A percentile compares a stretch with the other conserved stretches of the same genome.
These are phyloP conservation scores for Sarotherodon lohbergeri DNA, from an alignment of 2,113 vertebrate genomes.

Conservation along the genomic window DNA sequence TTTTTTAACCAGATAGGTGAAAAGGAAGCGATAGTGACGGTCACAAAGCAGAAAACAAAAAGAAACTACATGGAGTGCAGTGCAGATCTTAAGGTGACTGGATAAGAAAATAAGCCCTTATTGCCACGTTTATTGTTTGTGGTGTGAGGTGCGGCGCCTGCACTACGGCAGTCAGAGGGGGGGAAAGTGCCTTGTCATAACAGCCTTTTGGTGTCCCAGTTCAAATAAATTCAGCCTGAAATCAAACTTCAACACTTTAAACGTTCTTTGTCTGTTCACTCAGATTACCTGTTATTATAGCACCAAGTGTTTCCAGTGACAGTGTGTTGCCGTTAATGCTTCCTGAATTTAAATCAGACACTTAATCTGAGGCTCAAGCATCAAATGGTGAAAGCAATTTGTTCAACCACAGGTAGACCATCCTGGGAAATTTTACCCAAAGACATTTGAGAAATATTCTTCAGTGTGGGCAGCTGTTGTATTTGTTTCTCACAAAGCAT, in stretches of 20 bases:
- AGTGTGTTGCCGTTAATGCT: accelerated
- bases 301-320: not conserved
- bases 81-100: not conserved
- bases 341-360: not conserved
- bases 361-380: not conserved
- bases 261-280: not conserved
- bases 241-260: not conserved
- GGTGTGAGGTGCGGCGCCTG: not conserved
- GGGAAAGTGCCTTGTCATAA: slow-evolving; percentile 14
- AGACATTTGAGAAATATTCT: not conserved
- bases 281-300: not conserved
- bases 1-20: not conserved
- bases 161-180: not conserved
- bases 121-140: not conserved
- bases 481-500: not conserved
- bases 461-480: not conserved
- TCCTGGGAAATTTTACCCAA: not conserved
- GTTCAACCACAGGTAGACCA: not conserved
- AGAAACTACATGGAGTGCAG: not conserved
- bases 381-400: not conserved
- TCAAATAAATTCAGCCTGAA: not conserved
- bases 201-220: not conserved
- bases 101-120: not conserved
- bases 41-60: not conserved
- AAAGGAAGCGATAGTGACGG: not conserved